These are phyloP conservation scores for Napeogenes inachia DNA, from an alignment of 2,888 invertebrate species.

Conservation along the genomic window DNA sequence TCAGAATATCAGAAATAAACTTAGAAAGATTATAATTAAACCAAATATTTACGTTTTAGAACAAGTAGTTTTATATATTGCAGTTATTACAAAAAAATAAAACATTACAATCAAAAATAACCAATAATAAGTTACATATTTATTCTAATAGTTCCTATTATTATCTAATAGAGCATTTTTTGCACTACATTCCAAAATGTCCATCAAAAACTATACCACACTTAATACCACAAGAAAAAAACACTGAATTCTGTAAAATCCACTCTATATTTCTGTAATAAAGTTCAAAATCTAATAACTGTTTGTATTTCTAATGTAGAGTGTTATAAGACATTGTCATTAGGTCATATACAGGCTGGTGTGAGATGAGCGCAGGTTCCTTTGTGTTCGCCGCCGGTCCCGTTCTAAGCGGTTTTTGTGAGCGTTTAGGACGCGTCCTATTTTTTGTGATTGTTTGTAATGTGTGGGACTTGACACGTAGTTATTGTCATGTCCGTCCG, in stretches of 20 bases:
- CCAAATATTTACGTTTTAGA: too few species aligned
- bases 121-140: conserved; percentile 4
- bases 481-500: conserved; percentile 68
- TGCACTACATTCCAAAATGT: conserved; percentile 48
- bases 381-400: conserved; percentile 69
- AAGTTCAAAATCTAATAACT: conserved; percentile 7
- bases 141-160: conserved; percentile 47
- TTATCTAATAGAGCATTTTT: conserved; percentile 54
- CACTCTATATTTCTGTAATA: conserved; percentile 25
- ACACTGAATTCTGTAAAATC: conserved; percentile 10
- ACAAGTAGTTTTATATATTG: too few species aligned
- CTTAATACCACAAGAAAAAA: conserved; percentile 28
- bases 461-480: conserved; percentile 76
- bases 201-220: conserved; percentile 37
- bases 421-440: conserved; percentile 68
- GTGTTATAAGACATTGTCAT: conserved; percentile 50
- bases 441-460: conserved; percentile 74
- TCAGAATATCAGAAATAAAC: too few species aligned
- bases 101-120: not conserved
- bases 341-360: conserved; percentile 69
- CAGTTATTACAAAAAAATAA: not conserved
- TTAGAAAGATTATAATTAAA: too few species aligned
- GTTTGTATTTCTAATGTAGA: conserved; percentile 7
- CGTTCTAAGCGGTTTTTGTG: conserved; percentile 70
- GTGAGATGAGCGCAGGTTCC: conserved; percentile 65